Evolutionary conservation across 2,113 vertebrate species (phyloP).

Genomic region (Chunga burmeisteri): DNA sequence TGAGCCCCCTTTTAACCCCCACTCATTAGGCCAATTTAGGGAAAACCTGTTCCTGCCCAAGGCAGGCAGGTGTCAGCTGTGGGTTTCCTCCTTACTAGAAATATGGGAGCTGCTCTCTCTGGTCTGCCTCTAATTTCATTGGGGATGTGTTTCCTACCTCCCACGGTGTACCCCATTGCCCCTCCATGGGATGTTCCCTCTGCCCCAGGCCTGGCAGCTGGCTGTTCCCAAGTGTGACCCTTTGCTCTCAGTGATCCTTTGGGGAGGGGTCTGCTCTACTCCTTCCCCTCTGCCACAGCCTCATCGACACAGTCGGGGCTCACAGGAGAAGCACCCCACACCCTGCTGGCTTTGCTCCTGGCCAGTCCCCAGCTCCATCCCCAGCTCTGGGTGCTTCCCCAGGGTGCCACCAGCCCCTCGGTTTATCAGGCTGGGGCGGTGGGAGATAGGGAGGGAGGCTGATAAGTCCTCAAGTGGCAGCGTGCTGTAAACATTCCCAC

Average conservation of each 20-base stretch:
- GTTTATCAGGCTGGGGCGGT: constrained; percentile 55
- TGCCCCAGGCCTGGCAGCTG: neutral
- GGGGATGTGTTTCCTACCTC: neutral
- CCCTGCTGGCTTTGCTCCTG: neutral
- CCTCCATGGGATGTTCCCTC: neutral
- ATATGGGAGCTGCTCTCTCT: neutral
- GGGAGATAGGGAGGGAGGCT: constrained; percentile 59
- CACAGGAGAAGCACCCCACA: too few relatives aligned
- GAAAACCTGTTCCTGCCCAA: neutral
- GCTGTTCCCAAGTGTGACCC: rapidly evolving
- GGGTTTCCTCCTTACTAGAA: neutral
- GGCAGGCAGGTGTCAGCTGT: neutral
- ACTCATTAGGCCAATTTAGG: neutral
- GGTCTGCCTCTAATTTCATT: neutral
- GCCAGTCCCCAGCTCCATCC: neutral
- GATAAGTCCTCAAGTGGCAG: constrained; percentile 80
- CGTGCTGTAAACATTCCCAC: constrained; percentile 84
- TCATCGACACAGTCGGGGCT: rapidly evolving
- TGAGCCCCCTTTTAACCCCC: neutral
- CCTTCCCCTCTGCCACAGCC: neutral
- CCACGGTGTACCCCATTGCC: rapidly evolving
- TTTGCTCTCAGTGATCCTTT: neutral
- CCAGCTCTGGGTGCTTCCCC: neutral
- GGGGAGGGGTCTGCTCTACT: neutral
- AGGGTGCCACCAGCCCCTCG: neutral